Evolutionary conservation across 1,140 invertebrate species (phyloP), one percentile per base, ranked within the genome.

Genomic region (Andrena cerasifolii): DNA sequence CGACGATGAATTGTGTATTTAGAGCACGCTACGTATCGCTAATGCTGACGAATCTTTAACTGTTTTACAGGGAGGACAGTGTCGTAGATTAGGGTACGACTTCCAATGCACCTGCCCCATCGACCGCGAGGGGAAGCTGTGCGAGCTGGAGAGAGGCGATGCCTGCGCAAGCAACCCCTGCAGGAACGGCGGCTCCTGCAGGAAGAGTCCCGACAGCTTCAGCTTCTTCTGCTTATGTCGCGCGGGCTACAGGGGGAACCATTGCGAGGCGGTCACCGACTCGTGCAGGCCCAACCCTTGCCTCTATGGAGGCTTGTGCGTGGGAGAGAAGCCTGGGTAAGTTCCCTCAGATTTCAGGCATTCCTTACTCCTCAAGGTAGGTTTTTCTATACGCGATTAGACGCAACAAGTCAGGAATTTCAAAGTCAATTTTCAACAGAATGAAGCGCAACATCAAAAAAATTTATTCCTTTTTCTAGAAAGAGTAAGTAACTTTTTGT

Each of bases 201-300:
- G 97, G 86, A 96, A 97, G 87, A 97, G 96, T 87, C 94, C 96
- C 0, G 96, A 97, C 86, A 96, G 96, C 56, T 96, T 95, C 26
- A 96, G 96, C 10, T 98, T 97, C 94, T 98, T 98, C 90, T 98
- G 98, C 85, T 91, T 98, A 0, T 98, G 98, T 87, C 94, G 97
- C 2, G 96, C 97, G 3, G 97, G 97, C 7, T 98, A 97, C 88
- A 94, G 97, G 40, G 97, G 98, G 14, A 97, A 96, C 89, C 95
- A 96, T 82, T 98, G 98, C 91, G 97, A 98, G 93, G 94, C 95
- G 8, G 92, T 97, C 0, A 95, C 96, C 0, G 97, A 98, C 91
- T 97, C 97, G 0, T 98, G 97, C 87, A 93, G 97, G 83, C 97
- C 97, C 4, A 98, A 98, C 92, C 97, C 97, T 21, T 98, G 97